Evolutionary conservation across 2,797 vertebrate species (phyloP), one percentile per base, ranked within the genome.

Genomic region (Muscicapa striata): DNA sequence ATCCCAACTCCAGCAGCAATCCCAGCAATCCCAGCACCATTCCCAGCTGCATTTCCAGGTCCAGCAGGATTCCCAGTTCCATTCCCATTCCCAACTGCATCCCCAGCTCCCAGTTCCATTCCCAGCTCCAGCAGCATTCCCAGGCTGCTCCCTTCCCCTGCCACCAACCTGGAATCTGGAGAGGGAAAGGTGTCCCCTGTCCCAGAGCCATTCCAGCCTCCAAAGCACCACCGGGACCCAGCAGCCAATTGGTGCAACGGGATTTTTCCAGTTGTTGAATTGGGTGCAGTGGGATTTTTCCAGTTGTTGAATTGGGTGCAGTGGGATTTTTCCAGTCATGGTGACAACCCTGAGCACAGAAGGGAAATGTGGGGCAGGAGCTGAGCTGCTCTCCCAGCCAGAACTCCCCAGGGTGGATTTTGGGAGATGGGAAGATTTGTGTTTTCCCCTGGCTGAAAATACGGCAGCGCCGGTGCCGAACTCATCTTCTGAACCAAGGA

Each of bases 161-260:
- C 70, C 9, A 16, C 43, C 70, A 27, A 16, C 26, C 7, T 5
- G 1, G 17, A 15, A 10, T 30, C 6, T 6, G 27, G 6, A 13
- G 24, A 34, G 51, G 18, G 8, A 49, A 36, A 11, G 30, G 17
- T 9, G n/a, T 2, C 10, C 40, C 55, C 67, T 34, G 51, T 11
- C 54, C 92, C 76, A 51, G 9, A 76, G 63, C 34, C 38, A n/a
- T 26, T 6, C 48, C 58, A 55, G 38, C 38, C 46, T 22, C 48
- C 1, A 13, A 9, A 76, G 11, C 0, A 17, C 17, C 30, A 0
- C 5, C 0, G 2, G 62, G 51, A 63, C 1, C 36, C 75, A 20
- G 52, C 0, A 4, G 0, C 1, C 11, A 2, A 3, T 2, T 11
- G 32, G 49, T 51, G 49, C 10, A 29, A 18, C n/a, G 5, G 76